A percentile compares a stretch with the other conserved stretches of the same genome.
phyloP scores from a whole-genome alignment of 2,888 invertebrate species.

The Pseudococcus viburni region DNA sequence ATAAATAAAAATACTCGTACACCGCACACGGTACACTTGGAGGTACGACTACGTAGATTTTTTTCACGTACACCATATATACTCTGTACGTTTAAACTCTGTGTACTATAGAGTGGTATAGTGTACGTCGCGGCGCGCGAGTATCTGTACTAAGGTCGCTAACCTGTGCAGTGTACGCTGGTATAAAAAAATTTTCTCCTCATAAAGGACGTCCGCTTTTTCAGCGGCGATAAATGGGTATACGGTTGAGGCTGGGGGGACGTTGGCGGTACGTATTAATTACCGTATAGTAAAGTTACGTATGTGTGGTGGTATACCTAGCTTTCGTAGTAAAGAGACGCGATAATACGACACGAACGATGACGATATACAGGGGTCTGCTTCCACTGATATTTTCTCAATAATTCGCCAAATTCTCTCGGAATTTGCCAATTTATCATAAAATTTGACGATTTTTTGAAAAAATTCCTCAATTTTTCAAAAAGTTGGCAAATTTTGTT shows the following conservation, averaged over 20 bases:
- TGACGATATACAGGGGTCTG: too few species aligned
- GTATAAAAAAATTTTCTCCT: background rate
- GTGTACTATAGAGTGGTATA: background rate
- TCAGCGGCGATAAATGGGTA: background rate
- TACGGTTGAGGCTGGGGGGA: background rate
- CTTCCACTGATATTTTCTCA: too few species aligned
- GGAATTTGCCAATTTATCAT: too few species aligned
- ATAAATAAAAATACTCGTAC: conserved; percentile 49
- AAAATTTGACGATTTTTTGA: too few species aligned
- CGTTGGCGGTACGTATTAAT: background rate
- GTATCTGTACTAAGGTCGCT: conserved; percentile 20
- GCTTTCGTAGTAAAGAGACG: background rate
- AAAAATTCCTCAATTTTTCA: too few species aligned
- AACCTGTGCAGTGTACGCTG: background rate
- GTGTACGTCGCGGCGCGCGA: background rate
- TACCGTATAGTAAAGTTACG: background rate
- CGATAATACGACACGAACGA: background rate
- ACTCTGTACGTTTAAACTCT: background rate
- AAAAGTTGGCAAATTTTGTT: too few species aligned
- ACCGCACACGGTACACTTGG: conserved; percentile 25
- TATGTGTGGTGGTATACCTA: background rate
- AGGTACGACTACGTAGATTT: background rate
- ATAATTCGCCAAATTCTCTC: too few species aligned
- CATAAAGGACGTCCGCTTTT: conserved; percentile 55
- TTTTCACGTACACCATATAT: background rate